phyloP scores from a whole-genome alignment of 2,797 vertebrate genomes.

The Propithecus perrieri region DNA sequence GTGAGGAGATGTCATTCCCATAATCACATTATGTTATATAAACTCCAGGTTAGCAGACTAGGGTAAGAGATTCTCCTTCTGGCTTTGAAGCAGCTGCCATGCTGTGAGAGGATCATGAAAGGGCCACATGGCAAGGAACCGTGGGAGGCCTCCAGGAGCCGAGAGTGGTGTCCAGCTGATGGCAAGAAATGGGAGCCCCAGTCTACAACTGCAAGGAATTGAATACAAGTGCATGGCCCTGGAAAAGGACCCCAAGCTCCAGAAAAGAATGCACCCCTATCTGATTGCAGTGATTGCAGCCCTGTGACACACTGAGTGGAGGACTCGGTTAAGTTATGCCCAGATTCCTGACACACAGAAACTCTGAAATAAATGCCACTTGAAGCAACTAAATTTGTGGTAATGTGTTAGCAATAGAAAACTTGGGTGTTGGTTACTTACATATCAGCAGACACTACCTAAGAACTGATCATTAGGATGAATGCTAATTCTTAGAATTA shows the following conservation, averaged over 20 bases:
- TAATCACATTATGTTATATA: background rate
- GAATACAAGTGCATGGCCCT: background rate
- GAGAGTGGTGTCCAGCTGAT: background rate
- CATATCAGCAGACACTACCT: background rate
- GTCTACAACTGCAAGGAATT: background rate
- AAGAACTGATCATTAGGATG: background rate
- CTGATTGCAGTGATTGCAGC: background rate
- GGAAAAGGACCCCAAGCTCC: background rate
- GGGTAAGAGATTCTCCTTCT: background rate
- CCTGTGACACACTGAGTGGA: background rate
- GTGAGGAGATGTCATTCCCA: background rate
- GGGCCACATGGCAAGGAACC: background rate
- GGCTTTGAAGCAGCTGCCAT: background rate
- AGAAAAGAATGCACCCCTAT: background rate
- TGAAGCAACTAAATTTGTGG: background rate
- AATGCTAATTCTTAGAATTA: conserved; percentile 19
- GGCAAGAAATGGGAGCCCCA: background rate
- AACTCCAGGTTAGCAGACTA: background rate
- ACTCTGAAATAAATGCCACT: background rate
- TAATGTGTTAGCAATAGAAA: background rate
- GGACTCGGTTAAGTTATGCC: background rate
- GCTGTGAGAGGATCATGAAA: background rate
- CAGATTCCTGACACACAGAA: background rate
- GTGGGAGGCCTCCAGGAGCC: background rate
- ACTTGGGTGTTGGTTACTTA: background rate